Percentiles rank a stretch among this genome's conserved stretches.
Conservation (phyloP, 2,797 vertebrate species). For the Pipistrellus nathusii region DNA sequence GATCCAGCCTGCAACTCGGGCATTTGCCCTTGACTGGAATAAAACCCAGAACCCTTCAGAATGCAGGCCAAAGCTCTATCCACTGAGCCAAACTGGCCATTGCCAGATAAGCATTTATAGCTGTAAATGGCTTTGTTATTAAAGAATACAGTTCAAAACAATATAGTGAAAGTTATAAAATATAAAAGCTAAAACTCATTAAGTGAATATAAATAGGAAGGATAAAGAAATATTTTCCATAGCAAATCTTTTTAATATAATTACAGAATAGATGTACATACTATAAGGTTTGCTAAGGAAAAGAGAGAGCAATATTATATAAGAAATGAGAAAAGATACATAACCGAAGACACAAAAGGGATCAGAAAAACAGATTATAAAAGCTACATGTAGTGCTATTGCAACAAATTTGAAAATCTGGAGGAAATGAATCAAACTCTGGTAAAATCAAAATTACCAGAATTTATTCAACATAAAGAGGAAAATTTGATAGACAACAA, state of each 20-base stretch:
- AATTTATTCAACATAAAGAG: constrained; percentile 28
- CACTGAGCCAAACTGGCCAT: too few species aligned
- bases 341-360: background rate
- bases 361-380: background rate
- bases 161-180: background rate
- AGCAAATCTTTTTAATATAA: background rate
- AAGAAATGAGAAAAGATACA: background rate
- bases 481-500: background rate
- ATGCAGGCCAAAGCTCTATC: too few species aligned
- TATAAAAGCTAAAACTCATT: background rate
- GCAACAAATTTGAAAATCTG: background rate
- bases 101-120: background rate
- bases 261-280: background rate
- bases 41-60: too few species aligned
- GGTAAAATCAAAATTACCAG: background rate
- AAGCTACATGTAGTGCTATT: background rate
- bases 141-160: background rate
- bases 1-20: too few species aligned
- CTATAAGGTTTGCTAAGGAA: background rate
- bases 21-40: too few species aligned
- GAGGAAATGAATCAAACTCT: background rate
- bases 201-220: background rate
- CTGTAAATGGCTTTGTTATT: background rate
- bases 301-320: background rate
- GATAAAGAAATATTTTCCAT: constrained; percentile 18